These are phyloP conservation scores for Apis cerana DNA, from an alignment of 1,140 invertebrate genomes.

Conservation along the genomic window DNA sequence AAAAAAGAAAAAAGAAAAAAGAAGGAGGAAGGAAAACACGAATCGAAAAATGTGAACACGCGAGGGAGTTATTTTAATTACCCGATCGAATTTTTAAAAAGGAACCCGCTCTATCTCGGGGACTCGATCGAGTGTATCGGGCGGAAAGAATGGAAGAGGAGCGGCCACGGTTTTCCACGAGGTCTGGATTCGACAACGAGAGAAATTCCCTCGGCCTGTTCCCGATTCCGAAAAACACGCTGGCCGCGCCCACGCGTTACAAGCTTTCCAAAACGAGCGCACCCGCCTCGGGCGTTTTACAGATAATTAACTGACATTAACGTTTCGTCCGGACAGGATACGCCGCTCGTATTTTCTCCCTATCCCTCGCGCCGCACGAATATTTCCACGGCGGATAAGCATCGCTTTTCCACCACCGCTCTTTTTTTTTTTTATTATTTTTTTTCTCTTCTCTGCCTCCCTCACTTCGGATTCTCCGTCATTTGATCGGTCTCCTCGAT, in stretches of 20 bases:
- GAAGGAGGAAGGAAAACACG: not conserved
- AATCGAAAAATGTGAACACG: not conserved
- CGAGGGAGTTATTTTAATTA: not conserved
- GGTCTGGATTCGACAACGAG: conserved; percentile 24
- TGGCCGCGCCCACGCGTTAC: conserved; percentile 56
- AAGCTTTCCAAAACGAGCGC: conserved; percentile 57
- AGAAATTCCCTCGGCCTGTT: conserved; percentile 8
- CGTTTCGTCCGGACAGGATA: conserved; percentile 63
- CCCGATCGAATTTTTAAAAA: not conserved
- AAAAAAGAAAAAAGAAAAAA: not conserved
- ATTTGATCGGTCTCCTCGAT: not conserved
- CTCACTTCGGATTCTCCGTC: not conserved
- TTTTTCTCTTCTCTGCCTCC: not conserved
- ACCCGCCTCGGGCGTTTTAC: conserved; percentile 61
- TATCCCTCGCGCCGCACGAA: conserved; percentile 38
- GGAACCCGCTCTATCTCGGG: not conserved
- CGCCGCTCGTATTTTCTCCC: conserved; percentile 64
- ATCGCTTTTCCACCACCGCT: conserved; percentile 50
- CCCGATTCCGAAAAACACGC: conserved; percentile 49
- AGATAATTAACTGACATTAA: conserved; percentile 76
- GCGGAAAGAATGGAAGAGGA: conserved; percentile 6
- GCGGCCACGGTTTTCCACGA: conserved; percentile 10
- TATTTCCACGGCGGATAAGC: conserved; percentile 68
- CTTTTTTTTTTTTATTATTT: not conserved
- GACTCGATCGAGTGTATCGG: not conserved